phyloP scores from a whole-genome alignment of 2,797 vertebrate genomes.

The Myotis planiceps region DNA sequence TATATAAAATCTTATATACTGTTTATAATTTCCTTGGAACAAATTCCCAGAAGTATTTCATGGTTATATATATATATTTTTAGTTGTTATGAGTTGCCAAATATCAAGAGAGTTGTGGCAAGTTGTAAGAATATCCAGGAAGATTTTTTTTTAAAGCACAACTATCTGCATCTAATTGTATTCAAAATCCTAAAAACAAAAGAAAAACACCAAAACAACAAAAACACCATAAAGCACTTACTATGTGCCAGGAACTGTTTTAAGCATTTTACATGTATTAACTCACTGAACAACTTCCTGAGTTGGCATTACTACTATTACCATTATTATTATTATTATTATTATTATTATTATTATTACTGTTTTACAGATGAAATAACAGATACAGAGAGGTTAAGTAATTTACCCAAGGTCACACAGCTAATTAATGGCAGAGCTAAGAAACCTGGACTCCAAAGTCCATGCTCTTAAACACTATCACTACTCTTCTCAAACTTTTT shows the following conservation, averaged over 20 bases:
- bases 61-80: neutral
- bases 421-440: neutral
- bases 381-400: neutral
- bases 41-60: slow-evolving; percentile 54
- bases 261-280: neutral
- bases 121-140: neutral
- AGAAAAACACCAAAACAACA: neutral
- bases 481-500: neutral
- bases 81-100: slow-evolving; percentile 15
- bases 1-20: neutral
- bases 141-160: neutral
- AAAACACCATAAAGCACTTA: neutral
- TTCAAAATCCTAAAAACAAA: neutral
- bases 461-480: neutral
- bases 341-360: neutral
- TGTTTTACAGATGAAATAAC: neutral
- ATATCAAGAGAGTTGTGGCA: neutral
- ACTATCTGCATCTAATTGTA: neutral
- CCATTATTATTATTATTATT: neutral
- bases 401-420: neutral
- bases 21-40: slow-evolving; percentile 23
- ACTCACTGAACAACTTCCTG: neutral
- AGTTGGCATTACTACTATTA: neutral
- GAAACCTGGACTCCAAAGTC: neutral
- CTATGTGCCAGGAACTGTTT: neutral